Evolutionary conservation across 2,888 invertebrate species (phyloP), one percentile per base, ranked within the genome.

Genomic region (Yponomeuta malinellus): DNA sequence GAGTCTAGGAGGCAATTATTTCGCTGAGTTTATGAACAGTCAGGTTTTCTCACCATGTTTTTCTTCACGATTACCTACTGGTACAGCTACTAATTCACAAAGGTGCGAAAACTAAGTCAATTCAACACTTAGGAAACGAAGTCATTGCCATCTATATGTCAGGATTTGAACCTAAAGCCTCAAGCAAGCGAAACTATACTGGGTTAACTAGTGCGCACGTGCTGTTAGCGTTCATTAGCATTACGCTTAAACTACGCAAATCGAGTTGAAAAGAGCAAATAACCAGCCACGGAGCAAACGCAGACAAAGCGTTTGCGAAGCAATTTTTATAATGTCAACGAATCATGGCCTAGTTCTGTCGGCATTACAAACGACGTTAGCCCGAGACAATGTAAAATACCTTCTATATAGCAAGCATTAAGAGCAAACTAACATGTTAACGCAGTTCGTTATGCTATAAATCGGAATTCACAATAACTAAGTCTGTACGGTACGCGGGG

Each of bases 391-490:
- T 68, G 29, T 63, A 31, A 81, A 76, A 76, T 74, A 71, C 73
- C 76, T 80, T 78, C 78, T 82, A 74, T 78, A 72, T 33, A 48
- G n/a, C 31, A 73, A 74, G 72, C 63, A 4, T 72, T 78, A 82
- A 76, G 76, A 75, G 73, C 73, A 72, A 76, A 59, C 12, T 66
- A 31, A 66, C 29, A 31, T 3, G 37, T 2, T 33, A 59, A 33
- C 15, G 12, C 33, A 74, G 74, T 70, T 74, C 73, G 78, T 78
- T 79, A 59, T 70, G 63, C 79, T 76, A 82, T 77, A 82, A 81
- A 81, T 82, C 79, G 77, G 78, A 79, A 82, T 83, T 83, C 81
- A 82, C 81, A 81, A 79, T 78, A 79, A 79, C 80, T 80, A 78
- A 77, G 74, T 74, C 73, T 23, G 23, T 23, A 23, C 23, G 23